A percentile compares a stretch with the other conserved stretches of the same genome.
Conservation (phyloP, 1,140 invertebrate genomes). For the Rhagoletis zephyria region DNA sequence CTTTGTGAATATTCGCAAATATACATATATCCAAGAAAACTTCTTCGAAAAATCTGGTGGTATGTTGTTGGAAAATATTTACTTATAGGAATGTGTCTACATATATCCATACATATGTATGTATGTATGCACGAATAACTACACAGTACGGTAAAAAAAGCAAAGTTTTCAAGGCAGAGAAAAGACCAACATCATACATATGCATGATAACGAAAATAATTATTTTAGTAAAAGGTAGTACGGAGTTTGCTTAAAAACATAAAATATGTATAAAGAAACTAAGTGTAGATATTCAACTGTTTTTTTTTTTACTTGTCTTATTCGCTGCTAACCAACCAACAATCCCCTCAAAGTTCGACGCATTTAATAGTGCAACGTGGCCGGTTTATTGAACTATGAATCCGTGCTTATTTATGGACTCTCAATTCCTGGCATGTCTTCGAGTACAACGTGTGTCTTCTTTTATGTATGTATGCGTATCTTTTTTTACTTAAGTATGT, state of each 20-base stretch:
- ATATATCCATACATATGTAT: too few species aligned
- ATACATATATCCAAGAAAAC: neutral
- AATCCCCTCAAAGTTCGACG: neutral
- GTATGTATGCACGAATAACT: too few species aligned
- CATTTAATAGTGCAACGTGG: neutral
- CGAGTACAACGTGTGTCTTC: too few species aligned
- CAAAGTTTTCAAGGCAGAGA: neutral
- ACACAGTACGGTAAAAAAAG: too few species aligned
- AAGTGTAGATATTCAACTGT: too few species aligned
- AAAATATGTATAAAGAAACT: neutral
- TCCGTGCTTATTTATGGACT: neutral
- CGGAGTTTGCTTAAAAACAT: neutral
- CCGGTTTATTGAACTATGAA: slow-evolving; percentile 8
- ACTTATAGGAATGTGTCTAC: too few species aligned
- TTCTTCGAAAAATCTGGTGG: neutral
- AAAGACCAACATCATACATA: too few species aligned
- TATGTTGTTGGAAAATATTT: too few species aligned
- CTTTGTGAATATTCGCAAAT: neutral
- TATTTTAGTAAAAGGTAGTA: neutral
- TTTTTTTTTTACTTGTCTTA: too few species aligned
- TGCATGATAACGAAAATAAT: too few species aligned
- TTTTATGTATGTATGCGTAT: too few species aligned
- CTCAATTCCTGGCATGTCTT: too few species aligned
- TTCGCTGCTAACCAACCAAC: neutral
- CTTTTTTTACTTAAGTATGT: neutral